A percentile compares a stretch with the other conserved stretches of the same genome.
These are phyloP conservation scores for Arbacia lixula DNA, from an alignment of 53 echinoderm and acorn worm species.

Conservation along the genomic window DNA sequence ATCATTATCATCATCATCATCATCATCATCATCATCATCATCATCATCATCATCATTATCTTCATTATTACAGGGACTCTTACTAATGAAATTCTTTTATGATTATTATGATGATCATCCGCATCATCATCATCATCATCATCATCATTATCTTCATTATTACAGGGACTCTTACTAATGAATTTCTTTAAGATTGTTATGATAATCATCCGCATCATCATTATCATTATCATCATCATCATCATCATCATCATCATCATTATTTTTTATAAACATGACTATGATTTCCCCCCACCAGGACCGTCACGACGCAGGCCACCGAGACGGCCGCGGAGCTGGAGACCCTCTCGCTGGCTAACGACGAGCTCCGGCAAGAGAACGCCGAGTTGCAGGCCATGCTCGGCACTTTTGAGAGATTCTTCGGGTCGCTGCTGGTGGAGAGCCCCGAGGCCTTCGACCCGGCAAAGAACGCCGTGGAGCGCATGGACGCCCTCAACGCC, in stretches of 20 bases:
- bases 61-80: too few species aligned
- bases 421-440: conserved; percentile 6
- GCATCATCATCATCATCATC: too few species aligned
- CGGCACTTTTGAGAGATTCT: conserved; percentile 51
- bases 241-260: conserved; percentile 9
- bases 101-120: too few species aligned
- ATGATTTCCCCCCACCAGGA: too few species aligned
- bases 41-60: background rate
- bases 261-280: too few species aligned
- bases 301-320: background rate
- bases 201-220: background rate
- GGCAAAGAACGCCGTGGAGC: conserved; percentile 6
- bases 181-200: too few species aligned
- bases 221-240: background rate
- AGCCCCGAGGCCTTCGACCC: conserved; percentile 22
- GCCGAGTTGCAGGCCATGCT: conserved; percentile 46
- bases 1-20: background rate
- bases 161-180: too few species aligned
- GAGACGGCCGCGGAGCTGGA: background rate
- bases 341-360: background rate
- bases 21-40: conserved; percentile 10
- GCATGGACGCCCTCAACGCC: conserved; percentile 52
- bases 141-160: too few species aligned
- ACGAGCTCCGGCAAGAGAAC: conserved; percentile 22
- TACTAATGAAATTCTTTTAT: too few species aligned